Conservation (phyloP, 2,113 vertebrate genomes). For the Otis tarda region DNA sequence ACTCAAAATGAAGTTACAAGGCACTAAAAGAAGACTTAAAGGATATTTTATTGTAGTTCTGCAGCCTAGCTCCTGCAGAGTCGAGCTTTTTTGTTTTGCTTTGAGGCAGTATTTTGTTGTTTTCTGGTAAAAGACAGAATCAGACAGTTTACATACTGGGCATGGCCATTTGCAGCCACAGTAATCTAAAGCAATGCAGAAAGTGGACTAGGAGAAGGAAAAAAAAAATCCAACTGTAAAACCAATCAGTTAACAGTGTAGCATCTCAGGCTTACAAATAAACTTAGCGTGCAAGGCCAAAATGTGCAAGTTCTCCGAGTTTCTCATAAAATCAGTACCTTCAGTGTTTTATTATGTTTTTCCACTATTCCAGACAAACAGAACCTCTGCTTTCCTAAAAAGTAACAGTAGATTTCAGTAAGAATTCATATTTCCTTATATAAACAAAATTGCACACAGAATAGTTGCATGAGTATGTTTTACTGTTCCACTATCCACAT, state of each 20-base stretch:
- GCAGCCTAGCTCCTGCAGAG: background rate
- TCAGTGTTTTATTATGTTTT: background rate
- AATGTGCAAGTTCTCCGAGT: background rate
- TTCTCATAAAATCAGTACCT: background rate
- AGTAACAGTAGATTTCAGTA: background rate
- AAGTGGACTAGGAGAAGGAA: background rate
- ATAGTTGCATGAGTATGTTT: background rate
- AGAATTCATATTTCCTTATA: background rate
- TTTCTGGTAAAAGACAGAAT: background rate
- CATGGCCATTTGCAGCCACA: background rate
- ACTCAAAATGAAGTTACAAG: background rate
- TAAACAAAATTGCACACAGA: background rate
- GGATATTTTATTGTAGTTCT: background rate
- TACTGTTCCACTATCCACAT: background rate
- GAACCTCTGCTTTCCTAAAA: background rate
- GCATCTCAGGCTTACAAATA: background rate
- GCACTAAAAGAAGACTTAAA: background rate
- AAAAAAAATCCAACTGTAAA: background rate
- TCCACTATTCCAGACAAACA: background rate
- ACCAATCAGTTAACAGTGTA: background rate
- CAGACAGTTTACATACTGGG: background rate
- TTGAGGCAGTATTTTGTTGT: fast-evolving
- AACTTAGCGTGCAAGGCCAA: background rate
- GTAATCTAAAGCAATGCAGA: background rate
- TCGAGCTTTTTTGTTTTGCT: background rate